phyloP scores from a whole-genome alignment of 2,113 vertebrate genomes.

The Neodontobutis hainanensis region DNA sequence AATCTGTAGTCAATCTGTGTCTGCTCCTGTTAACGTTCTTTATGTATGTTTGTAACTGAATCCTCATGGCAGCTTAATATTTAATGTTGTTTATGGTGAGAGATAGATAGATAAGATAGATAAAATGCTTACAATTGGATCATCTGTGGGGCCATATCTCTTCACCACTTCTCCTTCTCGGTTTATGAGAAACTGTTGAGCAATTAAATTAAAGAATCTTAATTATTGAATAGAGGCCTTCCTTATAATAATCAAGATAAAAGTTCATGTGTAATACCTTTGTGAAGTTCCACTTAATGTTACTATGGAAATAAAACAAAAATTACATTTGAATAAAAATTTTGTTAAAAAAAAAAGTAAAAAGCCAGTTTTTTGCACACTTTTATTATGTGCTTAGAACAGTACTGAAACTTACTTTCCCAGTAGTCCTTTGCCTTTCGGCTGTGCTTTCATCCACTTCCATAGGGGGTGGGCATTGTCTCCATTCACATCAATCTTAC shows the following conservation, averaged over 20 bases:
- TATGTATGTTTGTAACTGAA: too few species aligned
- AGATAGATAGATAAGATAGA: too few species aligned
- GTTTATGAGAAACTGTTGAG: constrained; percentile 90
- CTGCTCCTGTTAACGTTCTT: too few species aligned
- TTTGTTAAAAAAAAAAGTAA: background rate
- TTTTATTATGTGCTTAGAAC: background rate
- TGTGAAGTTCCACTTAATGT: constrained; percentile 99
- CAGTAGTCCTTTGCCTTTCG: constrained; percentile 87
- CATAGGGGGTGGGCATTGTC: constrained; percentile 89
- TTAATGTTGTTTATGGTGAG: too few species aligned
- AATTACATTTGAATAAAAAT: background rate
- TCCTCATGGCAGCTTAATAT: too few species aligned
- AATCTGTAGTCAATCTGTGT: too few species aligned
- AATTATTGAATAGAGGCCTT: background rate
- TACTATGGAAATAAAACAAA: constrained; percentile 71
- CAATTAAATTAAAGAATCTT: background rate
- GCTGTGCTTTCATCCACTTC: constrained; percentile 98
- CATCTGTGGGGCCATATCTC: constrained; percentile 90
- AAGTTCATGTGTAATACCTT: constrained; percentile 82
- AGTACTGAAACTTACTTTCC: constrained; percentile 86
- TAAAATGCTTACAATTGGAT: constrained; percentile 84
- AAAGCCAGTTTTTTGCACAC: background rate
- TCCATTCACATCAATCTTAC: constrained; percentile 94
- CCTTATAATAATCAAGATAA: background rate
- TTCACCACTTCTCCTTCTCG: constrained; percentile 90